Conservation (phyloP, 2,113 vertebrate species). For the Austrofundulus limnaeus region DNA sequence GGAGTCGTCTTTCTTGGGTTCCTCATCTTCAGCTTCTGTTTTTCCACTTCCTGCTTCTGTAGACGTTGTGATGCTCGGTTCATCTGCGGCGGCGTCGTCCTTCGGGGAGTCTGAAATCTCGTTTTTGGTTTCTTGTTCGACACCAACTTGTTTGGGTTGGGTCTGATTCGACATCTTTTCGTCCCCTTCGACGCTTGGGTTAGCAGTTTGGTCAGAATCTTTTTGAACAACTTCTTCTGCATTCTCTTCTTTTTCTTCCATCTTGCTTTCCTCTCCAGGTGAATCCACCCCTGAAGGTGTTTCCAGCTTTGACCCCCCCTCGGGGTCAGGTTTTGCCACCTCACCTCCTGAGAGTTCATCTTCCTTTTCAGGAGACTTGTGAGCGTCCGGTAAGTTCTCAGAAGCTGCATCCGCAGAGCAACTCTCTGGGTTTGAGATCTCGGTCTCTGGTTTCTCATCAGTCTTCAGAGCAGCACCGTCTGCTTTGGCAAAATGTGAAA, state of each 20-base stretch:
- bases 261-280: not conserved
- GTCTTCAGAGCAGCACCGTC: not conserved
- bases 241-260: not conserved
- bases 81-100: not conserved
- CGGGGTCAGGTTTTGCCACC: constrained; percentile 20
- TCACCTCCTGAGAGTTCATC: not conserved
- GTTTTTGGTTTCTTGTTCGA: constrained; percentile 15
- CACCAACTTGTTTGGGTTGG: not conserved
- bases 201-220: constrained; percentile 15
- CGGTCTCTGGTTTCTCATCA: not conserved
- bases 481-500: not conserved
- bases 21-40: not conserved
- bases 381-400: not conserved
- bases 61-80: not conserved
- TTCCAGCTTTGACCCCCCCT: constrained; percentile 31
- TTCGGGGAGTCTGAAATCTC: constrained; percentile 41
- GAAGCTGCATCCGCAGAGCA: not conserved
- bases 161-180: not conserved
- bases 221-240: not conserved
- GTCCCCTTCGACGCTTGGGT: constrained; percentile 35
- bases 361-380: not conserved
- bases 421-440: not conserved
- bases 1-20: not conserved
- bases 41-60: constrained; percentile 37
- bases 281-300: constrained; percentile 13